These are phyloP conservation scores for Capreolus pygargus DNA, from an alignment of 2,113 vertebrate species.

Conservation along the genomic window DNA sequence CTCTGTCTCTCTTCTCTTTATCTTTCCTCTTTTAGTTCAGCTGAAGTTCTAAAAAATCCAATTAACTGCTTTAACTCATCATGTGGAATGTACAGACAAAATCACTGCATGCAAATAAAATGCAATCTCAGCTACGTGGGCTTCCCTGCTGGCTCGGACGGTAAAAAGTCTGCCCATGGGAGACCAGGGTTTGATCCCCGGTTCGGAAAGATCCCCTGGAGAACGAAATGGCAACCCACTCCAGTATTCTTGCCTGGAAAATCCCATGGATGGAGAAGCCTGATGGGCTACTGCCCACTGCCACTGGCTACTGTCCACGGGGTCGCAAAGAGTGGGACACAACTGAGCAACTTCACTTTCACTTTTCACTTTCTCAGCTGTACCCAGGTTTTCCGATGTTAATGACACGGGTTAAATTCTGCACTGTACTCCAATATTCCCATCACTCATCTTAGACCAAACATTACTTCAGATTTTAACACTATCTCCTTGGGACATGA, in stretches of 20 bases:
- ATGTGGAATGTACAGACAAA: neutral
- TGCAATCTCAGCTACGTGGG: neutral
- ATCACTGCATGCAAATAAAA: neutral
- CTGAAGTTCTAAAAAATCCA: neutral
- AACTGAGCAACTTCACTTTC: neutral
- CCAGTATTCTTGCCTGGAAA: neutral
- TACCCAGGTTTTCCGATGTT: neutral
- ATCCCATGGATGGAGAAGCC: neutral
- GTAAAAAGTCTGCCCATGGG: neutral
- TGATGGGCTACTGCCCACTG: accelerated
- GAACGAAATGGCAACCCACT: neutral
- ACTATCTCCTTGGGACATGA: neutral
- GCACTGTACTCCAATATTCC: neutral
- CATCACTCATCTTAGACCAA: neutral
- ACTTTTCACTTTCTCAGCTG: neutral
- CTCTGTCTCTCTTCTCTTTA: neutral
- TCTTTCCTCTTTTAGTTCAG: neutral
- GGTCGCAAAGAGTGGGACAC: neutral
- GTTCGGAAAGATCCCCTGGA: neutral
- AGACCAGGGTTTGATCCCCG: neutral
- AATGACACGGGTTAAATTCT: neutral
- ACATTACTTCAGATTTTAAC: neutral
- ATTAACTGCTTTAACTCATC: neutral
- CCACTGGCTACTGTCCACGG: accelerated
- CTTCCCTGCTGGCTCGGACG: neutral